Conservation (phyloP, 1,140 invertebrate genomes). For the Mylabris phalerata region DNA sequence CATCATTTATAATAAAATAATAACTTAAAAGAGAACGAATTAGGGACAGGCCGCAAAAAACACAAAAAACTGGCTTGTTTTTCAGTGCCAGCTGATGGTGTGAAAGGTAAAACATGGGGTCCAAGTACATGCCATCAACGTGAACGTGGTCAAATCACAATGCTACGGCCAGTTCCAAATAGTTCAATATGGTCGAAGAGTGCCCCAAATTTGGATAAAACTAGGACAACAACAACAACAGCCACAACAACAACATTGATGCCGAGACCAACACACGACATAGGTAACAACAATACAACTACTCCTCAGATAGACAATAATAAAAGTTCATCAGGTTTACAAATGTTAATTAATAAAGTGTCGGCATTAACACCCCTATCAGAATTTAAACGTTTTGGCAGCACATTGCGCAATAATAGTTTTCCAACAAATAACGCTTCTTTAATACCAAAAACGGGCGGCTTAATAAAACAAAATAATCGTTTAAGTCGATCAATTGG, state of each 20-base stretch:
- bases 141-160: conserved; percentile 67
- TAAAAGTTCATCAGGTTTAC: conserved; percentile 31
- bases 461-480: conserved; percentile 29
- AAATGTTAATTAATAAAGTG: conserved; percentile 34
- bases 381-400: conserved; percentile 30
- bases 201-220: conserved; percentile 80
- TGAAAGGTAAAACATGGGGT: conserved; percentile 97
- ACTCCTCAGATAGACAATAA: conserved; percentile 30
- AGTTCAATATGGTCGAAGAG: conserved; percentile 47
- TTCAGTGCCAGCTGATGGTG: conserved; percentile 82
- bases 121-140: conserved; percentile 87
- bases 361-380: conserved; percentile 29
- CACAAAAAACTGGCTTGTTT: conserved; percentile 23
- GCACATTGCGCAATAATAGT: conserved; percentile 36
- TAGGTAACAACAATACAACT: conserved; percentile 50
- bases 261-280: conserved; percentile 49
- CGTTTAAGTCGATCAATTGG: conserved; percentile 39
- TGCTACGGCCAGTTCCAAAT: conserved; percentile 41
- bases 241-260: conserved; percentile 35
- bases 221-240: conserved; percentile 42
- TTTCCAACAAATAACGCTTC: conserved; percentile 32
- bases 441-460: conserved; percentile 25
- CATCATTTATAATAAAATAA: too few species aligned
- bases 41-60: background rate
- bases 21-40: too few species aligned